Evolutionary conservation across 2,113 vertebrate species (phyloP).

Genomic region (Tragulus kanchil): DNA sequence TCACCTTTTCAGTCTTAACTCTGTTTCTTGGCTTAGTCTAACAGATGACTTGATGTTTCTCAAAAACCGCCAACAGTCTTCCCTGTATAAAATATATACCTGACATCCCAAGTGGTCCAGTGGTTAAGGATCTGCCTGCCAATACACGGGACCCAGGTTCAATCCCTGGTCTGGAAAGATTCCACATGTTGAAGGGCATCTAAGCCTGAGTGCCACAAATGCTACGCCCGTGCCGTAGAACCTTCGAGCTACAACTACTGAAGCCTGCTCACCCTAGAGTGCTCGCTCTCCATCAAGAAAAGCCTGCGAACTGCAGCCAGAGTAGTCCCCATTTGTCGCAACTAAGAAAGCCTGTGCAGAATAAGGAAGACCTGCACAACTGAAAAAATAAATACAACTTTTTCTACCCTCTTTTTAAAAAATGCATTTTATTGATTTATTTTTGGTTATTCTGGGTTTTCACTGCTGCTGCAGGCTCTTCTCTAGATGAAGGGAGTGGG

Average conservation of each 20-base stretch:
- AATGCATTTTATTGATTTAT: too few relatives aligned
- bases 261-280: neutral
- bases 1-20: neutral
- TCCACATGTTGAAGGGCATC: neutral
- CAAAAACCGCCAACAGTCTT: neutral
- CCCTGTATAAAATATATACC: accelerated
- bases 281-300: neutral
- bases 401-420: too few relatives aligned
- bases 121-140: neutral
- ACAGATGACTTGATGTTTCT: neutral
- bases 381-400: neutral
- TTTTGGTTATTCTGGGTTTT: too few relatives aligned
- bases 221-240: neutral
- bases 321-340: neutral
- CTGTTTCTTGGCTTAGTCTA: neutral
- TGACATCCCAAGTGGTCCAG: neutral
- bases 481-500: too few relatives aligned
- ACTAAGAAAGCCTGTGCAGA: neutral
- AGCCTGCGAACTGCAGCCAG: neutral
- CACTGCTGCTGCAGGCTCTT: too few relatives aligned
- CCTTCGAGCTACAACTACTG: neutral
- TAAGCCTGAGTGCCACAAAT: neutral
- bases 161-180: neutral
- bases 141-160: neutral
- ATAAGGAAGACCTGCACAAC: neutral